Evolutionary conservation across 1,140 invertebrate genomes (phyloP), one percentile per base, ranked within the genome.

Genomic region (Achatina immaculata): DNA sequence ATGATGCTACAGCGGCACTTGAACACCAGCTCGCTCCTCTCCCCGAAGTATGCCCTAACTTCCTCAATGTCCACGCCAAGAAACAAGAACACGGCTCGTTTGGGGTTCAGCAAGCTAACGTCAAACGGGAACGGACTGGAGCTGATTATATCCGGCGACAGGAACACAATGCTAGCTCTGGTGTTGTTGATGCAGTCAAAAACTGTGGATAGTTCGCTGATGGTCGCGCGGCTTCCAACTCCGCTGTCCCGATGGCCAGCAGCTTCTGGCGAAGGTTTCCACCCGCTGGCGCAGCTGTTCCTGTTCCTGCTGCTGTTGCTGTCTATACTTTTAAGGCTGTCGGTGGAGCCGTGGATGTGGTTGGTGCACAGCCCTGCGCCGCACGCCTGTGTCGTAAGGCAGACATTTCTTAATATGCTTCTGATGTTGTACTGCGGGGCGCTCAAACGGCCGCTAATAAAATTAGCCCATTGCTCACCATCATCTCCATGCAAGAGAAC

Each of bases 11-110:
- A 34, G 4, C 31, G 28, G 24, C 71, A 45, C 42, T 48, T 73
- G n/a, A 48, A 73, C 43, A 73, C 71, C 28, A n/a, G 19, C 14
- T 73, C 71, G 11, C 40, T 48, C 36, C 48, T 48, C 43, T 73
- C 71, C 1, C 40, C 43, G 34, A 73, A 73, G 71, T 38, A 73
- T 7, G 42, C 34, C 43, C 40, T 73, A 34, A 45, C 43, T 34
- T 73, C 71, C 24, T 73, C 71, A 9, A 43, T 48, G 14, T 73
- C 43, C 24, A 73, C 71, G 16, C 71, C 71, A 19, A 73, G 71
- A 31, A 73, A 48, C 31, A 73, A 73, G 43, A 45, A 43, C 16
- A 73, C 71, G 3, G 71, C 4, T 1, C 42, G 11, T 19, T 7
- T 45, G 71, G 71, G 71, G 28, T 73, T 73, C 21, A 73, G 43